phyloP scores from a whole-genome alignment of 2,797 vertebrate genomes.

The Meda fulgida region DNA sequence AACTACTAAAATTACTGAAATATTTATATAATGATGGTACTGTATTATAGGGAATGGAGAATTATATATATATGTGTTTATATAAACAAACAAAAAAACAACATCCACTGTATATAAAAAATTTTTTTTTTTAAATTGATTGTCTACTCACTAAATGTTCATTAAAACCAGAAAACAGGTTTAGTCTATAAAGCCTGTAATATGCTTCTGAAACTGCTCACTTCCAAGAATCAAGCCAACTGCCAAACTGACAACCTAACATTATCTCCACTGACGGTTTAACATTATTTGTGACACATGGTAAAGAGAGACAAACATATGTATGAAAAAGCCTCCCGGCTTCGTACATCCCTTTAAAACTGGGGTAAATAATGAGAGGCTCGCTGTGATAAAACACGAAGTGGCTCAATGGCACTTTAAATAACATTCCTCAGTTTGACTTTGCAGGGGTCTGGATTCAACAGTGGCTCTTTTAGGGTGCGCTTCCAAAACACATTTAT shows the following conservation, averaged over 20 bases:
- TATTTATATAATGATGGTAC: not conserved
- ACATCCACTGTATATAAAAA: not conserved
- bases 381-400: slow-evolving; percentile 23
- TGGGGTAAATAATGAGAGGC: slow-evolving; percentile 23
- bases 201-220: not conserved
- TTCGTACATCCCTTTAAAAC: slow-evolving; percentile 11
- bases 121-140: slow-evolving; percentile 1
- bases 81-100: too few species aligned
- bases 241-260: not conserved
- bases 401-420: slow-evolving; percentile 46
- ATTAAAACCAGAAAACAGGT: slow-evolving; percentile 42
- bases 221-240: slow-evolving; percentile 39
- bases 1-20: not conserved
- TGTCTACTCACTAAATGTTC: slow-evolving; percentile 36
- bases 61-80: too few species aligned
- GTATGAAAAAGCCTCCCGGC: not conserved
- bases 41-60: too few species aligned
- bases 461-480: slow-evolving; percentile 17
- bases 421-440: slow-evolving; percentile 34
- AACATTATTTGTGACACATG: slow-evolving; percentile 25
- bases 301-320: slow-evolving; percentile 17
- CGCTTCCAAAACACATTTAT: not conserved
- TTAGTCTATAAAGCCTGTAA: slow-evolving; percentile 2
- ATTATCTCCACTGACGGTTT: not conserved
- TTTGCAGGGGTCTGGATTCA: slow-evolving; percentile 6